These are phyloP conservation scores for Quadroppia sp. DNA, from an alignment of 2,888 invertebrate species.

Conservation along the genomic window DNA sequence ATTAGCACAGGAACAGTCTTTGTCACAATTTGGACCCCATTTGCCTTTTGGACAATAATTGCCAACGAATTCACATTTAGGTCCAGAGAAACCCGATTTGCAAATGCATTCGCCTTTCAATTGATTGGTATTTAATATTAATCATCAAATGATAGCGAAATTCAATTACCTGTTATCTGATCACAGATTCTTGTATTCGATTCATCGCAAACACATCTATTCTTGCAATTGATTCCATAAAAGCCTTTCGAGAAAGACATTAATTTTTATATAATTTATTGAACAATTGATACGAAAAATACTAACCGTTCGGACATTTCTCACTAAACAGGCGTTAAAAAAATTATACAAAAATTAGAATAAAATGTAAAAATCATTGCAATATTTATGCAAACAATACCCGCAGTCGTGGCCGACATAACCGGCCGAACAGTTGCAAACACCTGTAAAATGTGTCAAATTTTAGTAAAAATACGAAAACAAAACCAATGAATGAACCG, in stretches of 20 bases:
- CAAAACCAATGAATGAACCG: not conserved
- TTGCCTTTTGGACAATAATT: conserved; percentile 58
- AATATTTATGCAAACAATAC: not conserved
- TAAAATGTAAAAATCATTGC: not conserved
- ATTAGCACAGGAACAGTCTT: conserved; percentile 80
- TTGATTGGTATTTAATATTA: conserved; percentile 17
- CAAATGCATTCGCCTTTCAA: conserved; percentile 43
- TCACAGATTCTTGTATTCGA: conserved; percentile 72
- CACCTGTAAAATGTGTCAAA: not conserved
- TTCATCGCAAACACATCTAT: conserved; percentile 69
- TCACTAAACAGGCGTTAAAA: conserved; percentile 28
- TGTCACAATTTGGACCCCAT: conserved; percentile 75
- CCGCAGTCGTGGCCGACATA: conserved; percentile 26
- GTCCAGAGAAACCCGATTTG: conserved; percentile 40
- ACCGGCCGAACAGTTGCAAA: conserved; percentile 37
- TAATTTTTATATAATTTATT: too few species aligned
- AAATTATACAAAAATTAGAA: not conserved
- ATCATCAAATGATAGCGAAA: conserved; percentile 42
- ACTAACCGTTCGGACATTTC: conserved; percentile 46
- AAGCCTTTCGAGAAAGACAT: conserved; percentile 55
- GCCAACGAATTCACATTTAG: conserved; percentile 41
- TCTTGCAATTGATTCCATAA: conserved; percentile 75
- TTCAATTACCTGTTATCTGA: conserved; percentile 67
- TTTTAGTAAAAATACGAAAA: not conserved
- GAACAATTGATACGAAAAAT: too few species aligned